phyloP scores from a whole-genome alignment of 2,888 invertebrate species.

The Chromoteleia sp. region DNA sequence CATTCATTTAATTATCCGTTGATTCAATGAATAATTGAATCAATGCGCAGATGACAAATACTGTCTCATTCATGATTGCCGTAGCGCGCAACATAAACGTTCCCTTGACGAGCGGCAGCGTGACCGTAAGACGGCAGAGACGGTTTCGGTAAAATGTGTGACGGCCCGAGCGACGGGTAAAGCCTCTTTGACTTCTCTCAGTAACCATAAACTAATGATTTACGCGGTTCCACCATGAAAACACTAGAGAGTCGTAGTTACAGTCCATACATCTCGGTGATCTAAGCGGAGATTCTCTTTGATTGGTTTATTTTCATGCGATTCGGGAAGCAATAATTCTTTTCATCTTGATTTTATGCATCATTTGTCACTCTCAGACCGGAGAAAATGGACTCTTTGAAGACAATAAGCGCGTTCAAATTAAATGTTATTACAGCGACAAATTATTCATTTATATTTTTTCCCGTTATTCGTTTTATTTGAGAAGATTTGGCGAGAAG shows the following conservation, averaged over 20 bases:
- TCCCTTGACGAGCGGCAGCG: constrained; percentile 63
- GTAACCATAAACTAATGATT: constrained; percentile 81
- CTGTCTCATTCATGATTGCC: constrained; percentile 56
- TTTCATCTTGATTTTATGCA: constrained; percentile 66
- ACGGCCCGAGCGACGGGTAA: constrained; percentile 78
- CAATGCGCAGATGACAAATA: constrained; percentile 70
- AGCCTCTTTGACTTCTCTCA: constrained; percentile 80
- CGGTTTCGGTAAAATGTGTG: constrained; percentile 82
- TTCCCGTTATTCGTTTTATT: too few species aligned
- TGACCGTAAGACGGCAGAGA: constrained; percentile 71
- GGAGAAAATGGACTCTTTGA: constrained; percentile 57
- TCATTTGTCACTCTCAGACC: constrained; percentile 61
- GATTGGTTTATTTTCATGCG: constrained; percentile 70
- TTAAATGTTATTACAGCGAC: constrained; percentile 16
- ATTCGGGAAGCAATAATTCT: constrained; percentile 69
- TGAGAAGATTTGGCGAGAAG: too few species aligned
- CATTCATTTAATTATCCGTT: constrained; percentile 58
- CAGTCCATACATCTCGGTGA: constrained; percentile 74
- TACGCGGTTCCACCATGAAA: constrained; percentile 74
- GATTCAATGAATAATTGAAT: too few species aligned
- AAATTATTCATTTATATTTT: constrained; percentile 18
- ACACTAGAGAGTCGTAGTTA: constrained; percentile 66
- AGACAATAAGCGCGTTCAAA: constrained; percentile 43
- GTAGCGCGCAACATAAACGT: constrained; percentile 63
- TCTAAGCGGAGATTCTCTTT: constrained; percentile 77